Evolutionary conservation across 2,888 invertebrate genomes (phyloP), one percentile per base, ranked within the genome.

Genomic region (Nomada lathburiana): DNA sequence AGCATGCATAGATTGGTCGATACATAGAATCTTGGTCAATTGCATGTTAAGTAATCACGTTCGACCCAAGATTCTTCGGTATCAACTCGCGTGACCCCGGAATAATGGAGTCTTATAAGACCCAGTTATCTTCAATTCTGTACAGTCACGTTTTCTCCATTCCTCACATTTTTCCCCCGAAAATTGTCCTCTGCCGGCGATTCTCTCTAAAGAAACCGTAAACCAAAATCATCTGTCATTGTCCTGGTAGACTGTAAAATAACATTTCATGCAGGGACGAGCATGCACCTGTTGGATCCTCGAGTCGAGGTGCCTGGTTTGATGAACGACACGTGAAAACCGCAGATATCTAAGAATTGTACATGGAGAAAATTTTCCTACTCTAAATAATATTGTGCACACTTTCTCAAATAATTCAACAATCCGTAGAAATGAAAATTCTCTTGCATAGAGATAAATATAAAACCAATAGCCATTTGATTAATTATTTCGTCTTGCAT

Each of bases 41-140:
- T 80, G 82, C 82, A 75, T 82, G 82, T 70, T 62, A 59, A 75
- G 65, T 80, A 80, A 79, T 75, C 69, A 26, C 53, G 36, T 42
- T 76, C 53, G 59, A 55, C 18, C 52, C 52, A 76, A 47, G 55
- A 76, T 69, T 63, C 55, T 36, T n/a, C 23, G 16, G 53, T 18
- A 36, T 80, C 53, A 20, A 47, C 29, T 60, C 10, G 53, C 3
- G 9, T 42, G 60, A 80, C 53, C 69, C 44, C 29, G 9, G 29
- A 64, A 57, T 67, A 64, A 50, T 71, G 11, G 2, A 18, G 18
- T 59, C 59, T 69, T 63, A 63, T 63, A 53, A 55, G 29, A 59
- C 44, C 2, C n/a, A 62, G 20, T 55, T 26, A 18, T 20, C 20
- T 16, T 29, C 36, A 52, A 71, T 50, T 71, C 36, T 60, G 11